phyloP scores from a whole-genome alignment of 2,888 invertebrate species.

The Drosophila demipolita region DNA sequence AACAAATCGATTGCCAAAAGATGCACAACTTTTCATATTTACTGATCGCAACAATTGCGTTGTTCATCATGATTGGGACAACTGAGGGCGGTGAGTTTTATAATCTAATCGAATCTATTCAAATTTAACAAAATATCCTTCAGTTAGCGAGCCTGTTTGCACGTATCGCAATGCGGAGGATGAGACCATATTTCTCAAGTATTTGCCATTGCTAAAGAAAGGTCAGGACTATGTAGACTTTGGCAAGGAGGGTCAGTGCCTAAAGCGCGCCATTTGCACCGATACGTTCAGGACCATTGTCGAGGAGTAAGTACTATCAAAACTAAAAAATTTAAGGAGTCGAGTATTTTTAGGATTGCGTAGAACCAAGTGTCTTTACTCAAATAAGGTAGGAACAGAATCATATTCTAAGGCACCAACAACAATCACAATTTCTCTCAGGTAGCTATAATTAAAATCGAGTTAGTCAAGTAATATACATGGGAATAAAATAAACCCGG shows the following conservation, averaged over 20 bases:
- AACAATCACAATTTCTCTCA: background rate
- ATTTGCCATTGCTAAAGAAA: slow-evolving; percentile 68
- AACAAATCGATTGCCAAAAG: slow-evolving; percentile 24
- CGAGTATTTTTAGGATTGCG: no score
- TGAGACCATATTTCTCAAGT: slow-evolving; percentile 81
- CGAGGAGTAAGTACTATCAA: slow-evolving; percentile 76
- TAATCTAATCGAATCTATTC: background rate
- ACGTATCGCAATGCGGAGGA: slow-evolving; percentile 76
- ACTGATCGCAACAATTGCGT: slow-evolving; percentile 13
- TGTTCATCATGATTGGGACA: slow-evolving; percentile 6
- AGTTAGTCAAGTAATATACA: background rate
- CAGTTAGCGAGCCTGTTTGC: slow-evolving; percentile 78
- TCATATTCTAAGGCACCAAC: background rate
- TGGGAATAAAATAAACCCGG: background rate
- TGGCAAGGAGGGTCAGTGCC: slow-evolving; percentile 77
- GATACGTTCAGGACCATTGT: slow-evolving; percentile 72
- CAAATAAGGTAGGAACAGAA: background rate
- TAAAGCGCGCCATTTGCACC: slow-evolving; percentile 78
- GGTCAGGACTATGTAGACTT: slow-evolving; percentile 83
- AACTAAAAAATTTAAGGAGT: background rate
- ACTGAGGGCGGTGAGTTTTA: slow-evolving; percentile 27
- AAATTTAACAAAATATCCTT: background rate
- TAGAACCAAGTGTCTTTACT: no score
- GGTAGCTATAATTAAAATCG: background rate
- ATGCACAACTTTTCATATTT: slow-evolving; percentile 46